Percentiles rank a stretch among this genome's conserved stretches.
phyloP scores from a whole-genome alignment of 2,797 vertebrate species.

The Eptatretus atami region DNA sequence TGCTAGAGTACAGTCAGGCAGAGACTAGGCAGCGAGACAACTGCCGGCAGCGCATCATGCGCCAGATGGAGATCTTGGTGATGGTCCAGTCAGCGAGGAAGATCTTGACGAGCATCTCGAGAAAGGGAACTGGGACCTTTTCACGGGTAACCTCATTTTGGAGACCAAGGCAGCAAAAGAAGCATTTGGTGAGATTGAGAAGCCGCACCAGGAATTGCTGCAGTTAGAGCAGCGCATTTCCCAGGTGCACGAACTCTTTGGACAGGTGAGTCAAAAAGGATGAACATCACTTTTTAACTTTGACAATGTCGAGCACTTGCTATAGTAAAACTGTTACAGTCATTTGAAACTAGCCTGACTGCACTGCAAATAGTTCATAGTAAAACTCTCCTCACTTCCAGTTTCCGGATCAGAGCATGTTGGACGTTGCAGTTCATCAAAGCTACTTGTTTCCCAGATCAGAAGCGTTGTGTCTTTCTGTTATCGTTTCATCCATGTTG shows the following conservation, averaged over 20 bases:
- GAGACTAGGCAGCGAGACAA: slow-evolving; percentile 62
- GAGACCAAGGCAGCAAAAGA: slow-evolving; percentile 56
- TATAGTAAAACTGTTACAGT: too few relatives aligned
- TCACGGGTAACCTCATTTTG: slow-evolving; percentile 34
- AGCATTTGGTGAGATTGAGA: slow-evolving; percentile 56
- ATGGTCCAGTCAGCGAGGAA: slow-evolving; percentile 40
- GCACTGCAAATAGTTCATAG: too few relatives aligned
- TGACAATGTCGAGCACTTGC: too few relatives aligned
- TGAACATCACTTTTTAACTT: too few relatives aligned
- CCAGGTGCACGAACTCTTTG: slow-evolving; percentile 57
- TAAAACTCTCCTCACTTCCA: too few relatives aligned
- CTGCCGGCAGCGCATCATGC: slow-evolving; percentile 55
- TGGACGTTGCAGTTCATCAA: too few relatives aligned
- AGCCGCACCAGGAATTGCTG: slow-evolving; percentile 53
- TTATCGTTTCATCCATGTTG: too few relatives aligned
- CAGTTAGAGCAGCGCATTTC: slow-evolving; percentile 46
- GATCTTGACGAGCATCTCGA: slow-evolving; percentile 85
- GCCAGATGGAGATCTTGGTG: slow-evolving; percentile 74
- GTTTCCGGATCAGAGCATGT: too few relatives aligned
- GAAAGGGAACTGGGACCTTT: slow-evolving; percentile 53
- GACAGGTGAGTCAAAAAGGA: slow-evolving; percentile 22
- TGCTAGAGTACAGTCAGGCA: slow-evolving; percentile 54
- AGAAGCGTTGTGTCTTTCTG: too few relatives aligned
- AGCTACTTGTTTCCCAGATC: too few relatives aligned
- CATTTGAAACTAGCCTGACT: too few relatives aligned